Percentiles rank a stretch among this genome's conserved stretches.
phyloP scores from a whole-genome alignment of 2,888 invertebrate genomes.

The Clitarchus hookeri region DNA sequence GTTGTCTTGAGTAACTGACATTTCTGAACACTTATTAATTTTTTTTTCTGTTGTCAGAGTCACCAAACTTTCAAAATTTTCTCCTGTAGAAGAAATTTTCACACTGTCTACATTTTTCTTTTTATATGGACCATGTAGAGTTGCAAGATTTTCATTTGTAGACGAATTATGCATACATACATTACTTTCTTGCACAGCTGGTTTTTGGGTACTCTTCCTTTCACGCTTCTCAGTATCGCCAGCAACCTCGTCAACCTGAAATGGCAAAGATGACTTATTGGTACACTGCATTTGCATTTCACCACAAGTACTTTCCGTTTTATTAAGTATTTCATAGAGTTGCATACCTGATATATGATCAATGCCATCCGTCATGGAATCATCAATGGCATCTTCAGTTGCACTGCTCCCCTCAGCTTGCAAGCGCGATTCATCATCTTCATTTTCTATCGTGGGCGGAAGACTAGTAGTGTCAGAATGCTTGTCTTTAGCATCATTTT shows the following conservation, averaged over 20 bases:
- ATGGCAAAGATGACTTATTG: constrained; percentile 22
- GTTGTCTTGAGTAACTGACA: neutral
- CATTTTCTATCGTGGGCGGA: constrained; percentile 4
- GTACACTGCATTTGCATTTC: constrained; percentile 15
- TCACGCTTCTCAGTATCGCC: neutral
- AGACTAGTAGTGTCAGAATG: constrained; percentile 6
- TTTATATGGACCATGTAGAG: neutral
- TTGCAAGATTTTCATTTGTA: neutral
- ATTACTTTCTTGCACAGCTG: neutral
- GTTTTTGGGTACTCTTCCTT: neutral
- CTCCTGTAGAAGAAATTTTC: neutral
- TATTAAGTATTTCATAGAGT: neutral
- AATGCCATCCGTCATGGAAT: neutral
- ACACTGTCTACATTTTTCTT: neutral
- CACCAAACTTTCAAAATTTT: neutral
- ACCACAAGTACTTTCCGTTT: neutral
- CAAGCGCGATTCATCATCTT: neutral
- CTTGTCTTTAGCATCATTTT: neutral
- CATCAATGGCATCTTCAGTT: neutral
- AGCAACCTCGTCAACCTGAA: constrained; percentile 23
- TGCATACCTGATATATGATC: constrained; percentile 1
- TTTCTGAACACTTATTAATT: neutral
- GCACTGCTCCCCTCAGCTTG: constrained; percentile 10
- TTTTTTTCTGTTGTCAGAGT: neutral
- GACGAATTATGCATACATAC: neutral